phyloP scores from a whole-genome alignment of 2,113 vertebrate genomes.

The Theropithecus gelada region DNA sequence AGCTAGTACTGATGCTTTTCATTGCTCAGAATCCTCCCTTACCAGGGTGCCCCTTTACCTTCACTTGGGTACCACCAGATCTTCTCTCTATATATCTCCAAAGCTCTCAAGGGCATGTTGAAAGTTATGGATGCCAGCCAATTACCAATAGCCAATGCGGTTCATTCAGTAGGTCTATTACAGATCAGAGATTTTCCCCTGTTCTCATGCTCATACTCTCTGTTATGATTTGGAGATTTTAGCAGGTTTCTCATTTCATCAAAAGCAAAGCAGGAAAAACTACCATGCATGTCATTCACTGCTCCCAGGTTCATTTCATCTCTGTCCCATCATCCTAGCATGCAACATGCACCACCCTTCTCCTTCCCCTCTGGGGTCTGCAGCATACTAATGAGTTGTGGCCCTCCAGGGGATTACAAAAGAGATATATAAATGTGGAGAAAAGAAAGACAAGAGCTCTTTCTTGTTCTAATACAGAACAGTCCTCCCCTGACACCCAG shows the following conservation, averaged over 20 bases:
- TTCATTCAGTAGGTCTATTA: neutral
- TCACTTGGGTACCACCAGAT: neutral
- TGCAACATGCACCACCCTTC: rapidly evolving
- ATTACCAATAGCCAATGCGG: neutral
- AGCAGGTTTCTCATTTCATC: neutral
- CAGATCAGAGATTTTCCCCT: neutral
- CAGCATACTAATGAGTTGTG: neutral
- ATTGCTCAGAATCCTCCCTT: neutral
- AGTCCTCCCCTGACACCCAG: rapidly evolving
- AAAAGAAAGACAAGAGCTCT: neutral
- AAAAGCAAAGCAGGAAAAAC: neutral
- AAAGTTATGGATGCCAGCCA: neutral
- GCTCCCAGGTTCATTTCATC: neutral
- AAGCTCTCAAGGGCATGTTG: neutral
- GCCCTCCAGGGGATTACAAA: neutral
- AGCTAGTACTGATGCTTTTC: neutral
- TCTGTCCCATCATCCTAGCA: neutral
- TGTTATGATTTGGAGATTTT: neutral
- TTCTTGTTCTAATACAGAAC: neutral
- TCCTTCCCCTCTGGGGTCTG: neutral
- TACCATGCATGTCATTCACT: too few relatives aligned
- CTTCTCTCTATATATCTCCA: neutral
- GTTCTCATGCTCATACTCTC: neutral
- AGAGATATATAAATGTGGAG: neutral
- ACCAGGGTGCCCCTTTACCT: neutral